Evolutionary conservation across 1,140 invertebrate species (phyloP), one percentile per base, ranked within the genome.

Genomic region (Bactericera cockerelli): DNA sequence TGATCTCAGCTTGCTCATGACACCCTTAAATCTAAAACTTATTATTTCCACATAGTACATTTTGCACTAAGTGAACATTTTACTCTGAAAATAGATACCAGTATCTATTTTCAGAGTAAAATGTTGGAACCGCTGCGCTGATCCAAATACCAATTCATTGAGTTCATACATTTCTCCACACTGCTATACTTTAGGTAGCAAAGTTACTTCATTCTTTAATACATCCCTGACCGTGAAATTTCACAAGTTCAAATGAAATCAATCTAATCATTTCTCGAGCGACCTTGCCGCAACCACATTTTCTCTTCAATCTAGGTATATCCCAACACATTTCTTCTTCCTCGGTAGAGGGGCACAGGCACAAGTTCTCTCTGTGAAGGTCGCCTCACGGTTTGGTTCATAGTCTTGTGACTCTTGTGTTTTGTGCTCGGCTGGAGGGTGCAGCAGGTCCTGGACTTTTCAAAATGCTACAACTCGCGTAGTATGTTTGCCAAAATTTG

Each of bases 201-300:
- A n/a, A n/a, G n/a, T n/a, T n/a, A n/a, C n/a, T n/a, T n/a, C n/a
- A n/a, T n/a, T n/a, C n/a, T n/a, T n/a, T n/a, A 49, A 49, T 10
- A 49, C 42, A 49, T 49, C 42, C 42, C 42, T 49, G 42, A 49
- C 42, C 42, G 42, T 49, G 42, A 49, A 19, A 49, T 22, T 49
- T 19, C 22, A 49, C 42, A 49, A 49, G 42, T 49, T 49, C 42
- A 49, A 49, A 49, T 49, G 10, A 10, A 19, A n/a, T 16, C 42
- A 6, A 49, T 4, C 22, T 6, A 49, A 11, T 36, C 16, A 16
- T 36, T 36, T 36, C 16, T 19, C n/a, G 3, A 19, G 8, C 22
- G 42, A 49, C 42, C 42, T 49, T 49, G 42, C 42, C 42, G n/a
- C 42, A n/a, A 49, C n/a, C n/a, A n/a, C n/a, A 16, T 49, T 49